phyloP scores from a whole-genome alignment of 2,113 vertebrate species.

The Misgurnus anguillicaudatus region DNA sequence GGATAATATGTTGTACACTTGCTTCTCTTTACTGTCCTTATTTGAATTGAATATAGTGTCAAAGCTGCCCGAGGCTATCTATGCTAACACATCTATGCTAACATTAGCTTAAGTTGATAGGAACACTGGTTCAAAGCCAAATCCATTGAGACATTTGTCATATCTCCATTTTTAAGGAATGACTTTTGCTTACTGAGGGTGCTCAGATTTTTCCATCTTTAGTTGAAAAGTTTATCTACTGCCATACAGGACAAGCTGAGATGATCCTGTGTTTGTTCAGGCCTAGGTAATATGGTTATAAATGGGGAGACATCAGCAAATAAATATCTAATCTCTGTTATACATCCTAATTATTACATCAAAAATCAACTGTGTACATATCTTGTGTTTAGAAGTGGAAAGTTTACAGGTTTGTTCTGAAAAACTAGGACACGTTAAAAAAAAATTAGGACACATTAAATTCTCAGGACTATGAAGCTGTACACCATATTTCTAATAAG shows the following conservation, averaged over 20 bases:
- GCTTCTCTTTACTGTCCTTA: neutral
- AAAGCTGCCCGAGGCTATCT: neutral
- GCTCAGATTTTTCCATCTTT: neutral
- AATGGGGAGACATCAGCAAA: neutral
- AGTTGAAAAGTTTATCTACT: neutral
- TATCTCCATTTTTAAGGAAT: neutral
- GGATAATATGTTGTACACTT: neutral
- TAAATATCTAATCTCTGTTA: neutral
- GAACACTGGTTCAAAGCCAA: conserved; percentile 10
- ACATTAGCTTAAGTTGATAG: conserved; percentile 6
- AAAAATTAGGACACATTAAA: neutral
- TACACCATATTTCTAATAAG: conserved; percentile 14
- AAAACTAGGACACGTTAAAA: conserved; percentile 18
- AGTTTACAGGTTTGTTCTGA: conserved; percentile 30
- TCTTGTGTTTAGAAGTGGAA: conserved; percentile 1
- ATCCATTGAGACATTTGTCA: neutral
- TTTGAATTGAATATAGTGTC: neutral
- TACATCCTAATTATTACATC: neutral
- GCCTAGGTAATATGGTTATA: conserved; percentile 15
- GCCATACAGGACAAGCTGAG: neutral
- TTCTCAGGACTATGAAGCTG: conserved; percentile 44
- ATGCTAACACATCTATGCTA: neutral
- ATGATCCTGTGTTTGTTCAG: neutral
- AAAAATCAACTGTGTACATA: neutral
- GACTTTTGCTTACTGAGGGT: neutral